phyloP scores from a whole-genome alignment of 2,797 vertebrate genomes.

The Xiphorhynchus erythropygius region DNA sequence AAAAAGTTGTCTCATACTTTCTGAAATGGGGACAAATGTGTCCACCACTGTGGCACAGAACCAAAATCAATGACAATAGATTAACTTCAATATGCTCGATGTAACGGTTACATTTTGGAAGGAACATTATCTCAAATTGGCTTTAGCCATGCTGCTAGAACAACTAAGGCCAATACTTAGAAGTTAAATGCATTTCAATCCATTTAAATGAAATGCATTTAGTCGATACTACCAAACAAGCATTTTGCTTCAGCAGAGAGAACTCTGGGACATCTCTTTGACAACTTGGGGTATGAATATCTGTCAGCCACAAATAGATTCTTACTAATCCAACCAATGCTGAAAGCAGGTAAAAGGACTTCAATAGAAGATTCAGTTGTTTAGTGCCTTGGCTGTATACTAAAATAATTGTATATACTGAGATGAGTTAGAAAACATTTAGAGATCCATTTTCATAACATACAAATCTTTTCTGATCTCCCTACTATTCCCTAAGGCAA shows the following conservation, averaged over 20 bases:
- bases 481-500: background rate
- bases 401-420: background rate
- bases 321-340: background rate
- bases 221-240: background rate
- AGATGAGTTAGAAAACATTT: background rate
- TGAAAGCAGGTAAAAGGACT: background rate
- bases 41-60: background rate
- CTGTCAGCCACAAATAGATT: background rate
- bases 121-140: background rate
- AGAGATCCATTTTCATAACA: background rate
- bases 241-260: background rate
- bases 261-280: background rate
- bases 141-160: background rate
- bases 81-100: background rate
- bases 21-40: background rate
- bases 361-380: background rate
- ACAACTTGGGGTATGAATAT: background rate
- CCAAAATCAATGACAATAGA: constrained; percentile 25
- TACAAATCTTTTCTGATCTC: background rate
- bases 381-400: background rate
- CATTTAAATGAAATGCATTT: background rate
- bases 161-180: background rate
- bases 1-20: background rate
- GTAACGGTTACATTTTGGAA: constrained; percentile 1
- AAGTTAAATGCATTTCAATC: constrained; percentile 13